These are phyloP conservation scores for Ischnus inquisitorius DNA, from an alignment of 2,888 invertebrate genomes.

Conservation along the genomic window DNA sequence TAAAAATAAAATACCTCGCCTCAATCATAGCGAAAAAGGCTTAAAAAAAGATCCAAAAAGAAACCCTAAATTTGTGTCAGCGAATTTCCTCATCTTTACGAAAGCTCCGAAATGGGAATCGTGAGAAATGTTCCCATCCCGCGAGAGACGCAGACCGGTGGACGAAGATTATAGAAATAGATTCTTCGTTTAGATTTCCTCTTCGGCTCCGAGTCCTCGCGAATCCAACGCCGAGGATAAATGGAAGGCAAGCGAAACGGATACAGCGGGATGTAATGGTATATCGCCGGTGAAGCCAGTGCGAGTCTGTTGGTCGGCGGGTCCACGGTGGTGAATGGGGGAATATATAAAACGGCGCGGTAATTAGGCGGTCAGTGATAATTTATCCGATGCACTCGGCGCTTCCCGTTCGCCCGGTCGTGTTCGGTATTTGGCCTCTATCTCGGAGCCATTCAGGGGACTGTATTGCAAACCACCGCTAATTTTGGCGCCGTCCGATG, in stretches of 20 bases:
- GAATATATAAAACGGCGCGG: constrained; percentile 61
- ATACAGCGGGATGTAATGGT: constrained; percentile 16
- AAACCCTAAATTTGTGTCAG: neutral
- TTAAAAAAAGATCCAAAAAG: no score
- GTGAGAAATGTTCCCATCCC: neutral
- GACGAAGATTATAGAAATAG: neutral
- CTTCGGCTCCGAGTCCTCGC: neutral
- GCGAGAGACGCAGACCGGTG: neutral
- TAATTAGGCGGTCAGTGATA: constrained; percentile 72
- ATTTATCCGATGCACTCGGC: constrained; percentile 72
- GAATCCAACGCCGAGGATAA: constrained; percentile 27
- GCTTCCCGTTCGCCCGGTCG: neutral
- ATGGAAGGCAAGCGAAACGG: constrained; percentile 18
- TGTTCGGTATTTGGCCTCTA: neutral
- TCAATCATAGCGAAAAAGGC: no score
- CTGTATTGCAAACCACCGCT: constrained; percentile 72
- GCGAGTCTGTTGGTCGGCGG: constrained; percentile 39
- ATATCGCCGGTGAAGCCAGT: neutral
- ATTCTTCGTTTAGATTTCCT: neutral
- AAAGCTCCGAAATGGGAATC: constrained; percentile 1
- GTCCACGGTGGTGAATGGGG: neutral
- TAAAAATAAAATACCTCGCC: no score
- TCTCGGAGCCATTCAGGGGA: constrained; percentile 4
- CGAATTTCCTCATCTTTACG: neutral
- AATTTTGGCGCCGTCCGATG: constrained; percentile 74